phyloP scores from a whole-genome alignment of 2,113 vertebrate genomes.

The Stegostoma tigrinum region DNA sequence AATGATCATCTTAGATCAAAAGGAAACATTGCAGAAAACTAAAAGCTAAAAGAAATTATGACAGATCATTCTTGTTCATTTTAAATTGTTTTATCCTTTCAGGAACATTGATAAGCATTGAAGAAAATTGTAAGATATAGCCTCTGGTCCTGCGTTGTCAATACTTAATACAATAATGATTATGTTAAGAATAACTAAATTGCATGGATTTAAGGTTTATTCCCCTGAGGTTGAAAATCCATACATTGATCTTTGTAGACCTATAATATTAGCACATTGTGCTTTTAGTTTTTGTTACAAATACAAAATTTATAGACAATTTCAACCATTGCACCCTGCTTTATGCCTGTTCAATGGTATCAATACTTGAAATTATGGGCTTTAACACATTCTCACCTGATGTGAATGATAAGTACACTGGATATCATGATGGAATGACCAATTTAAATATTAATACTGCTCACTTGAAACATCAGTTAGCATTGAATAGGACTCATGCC shows the following conservation, averaged over 20 bases:
- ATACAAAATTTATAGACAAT: neutral
- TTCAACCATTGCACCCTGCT: no score
- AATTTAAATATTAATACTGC: neutral
- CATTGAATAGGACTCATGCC: neutral
- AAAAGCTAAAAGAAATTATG: neutral
- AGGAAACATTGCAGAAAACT: neutral
- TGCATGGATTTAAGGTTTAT: neutral
- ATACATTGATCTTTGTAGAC: neutral
- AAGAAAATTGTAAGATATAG: neutral
- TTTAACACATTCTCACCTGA: neutral
- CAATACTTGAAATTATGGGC: neutral
- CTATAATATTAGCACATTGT: neutral
- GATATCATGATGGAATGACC: neutral
- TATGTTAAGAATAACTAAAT: neutral
- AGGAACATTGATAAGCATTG: neutral
- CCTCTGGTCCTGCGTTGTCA: neutral
- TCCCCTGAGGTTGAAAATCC: neutral
- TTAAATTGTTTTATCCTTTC: neutral
- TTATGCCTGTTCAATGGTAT: neutral
- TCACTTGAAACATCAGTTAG: neutral
- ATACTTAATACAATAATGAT: neutral
- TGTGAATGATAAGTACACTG: neutral
- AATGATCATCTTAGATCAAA: neutral
- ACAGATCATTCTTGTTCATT: neutral
- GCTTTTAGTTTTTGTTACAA: neutral